Percentiles rank a stretch among this genome's conserved stretches.
These are phyloP conservation scores for Circaetus gallicus DNA, from an alignment of 2,113 vertebrate genomes.

Conservation along the genomic window DNA sequence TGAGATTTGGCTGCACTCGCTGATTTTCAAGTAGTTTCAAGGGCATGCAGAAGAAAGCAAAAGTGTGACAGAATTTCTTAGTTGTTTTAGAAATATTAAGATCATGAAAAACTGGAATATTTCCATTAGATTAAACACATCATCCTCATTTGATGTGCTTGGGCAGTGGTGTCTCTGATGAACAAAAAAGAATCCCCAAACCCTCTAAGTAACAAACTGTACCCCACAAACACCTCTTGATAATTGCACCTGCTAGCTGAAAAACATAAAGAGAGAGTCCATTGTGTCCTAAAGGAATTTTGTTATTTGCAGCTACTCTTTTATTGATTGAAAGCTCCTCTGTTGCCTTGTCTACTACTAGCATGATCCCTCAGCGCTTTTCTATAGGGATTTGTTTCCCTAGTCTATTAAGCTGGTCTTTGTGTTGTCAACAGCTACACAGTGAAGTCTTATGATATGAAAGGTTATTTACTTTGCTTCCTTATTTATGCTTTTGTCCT, in stretches of 20 bases:
- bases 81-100: constrained; percentile 35
- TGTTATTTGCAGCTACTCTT: constrained; percentile 22
- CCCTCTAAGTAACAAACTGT: neutral
- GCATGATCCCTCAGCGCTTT: neutral
- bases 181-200: neutral
- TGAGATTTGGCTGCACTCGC: constrained; percentile 16
- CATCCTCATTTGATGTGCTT: neutral
- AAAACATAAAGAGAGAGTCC: neutral
- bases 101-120: neutral
- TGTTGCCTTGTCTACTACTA: neutral
- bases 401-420: constrained; percentile 3
- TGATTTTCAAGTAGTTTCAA: constrained; percentile 62
- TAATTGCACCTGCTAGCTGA: neutral
- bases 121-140: constrained; percentile 21
- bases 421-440: neutral
- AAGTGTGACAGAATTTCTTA: constrained; percentile 37
- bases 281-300: neutral
- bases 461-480: constrained; percentile 30
- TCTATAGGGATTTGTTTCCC: constrained; percentile 34
- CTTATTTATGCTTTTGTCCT: neutral
- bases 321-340: constrained; percentile 11
- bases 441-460: neutral
- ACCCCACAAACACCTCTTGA: neutral
- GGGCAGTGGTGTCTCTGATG: neutral
- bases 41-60: constrained; percentile 24